Percentiles rank a stretch among this genome's conserved stretches.
phyloP scores from a whole-genome alignment of 2,113 vertebrate genomes.

The Psophia crepitans region DNA sequence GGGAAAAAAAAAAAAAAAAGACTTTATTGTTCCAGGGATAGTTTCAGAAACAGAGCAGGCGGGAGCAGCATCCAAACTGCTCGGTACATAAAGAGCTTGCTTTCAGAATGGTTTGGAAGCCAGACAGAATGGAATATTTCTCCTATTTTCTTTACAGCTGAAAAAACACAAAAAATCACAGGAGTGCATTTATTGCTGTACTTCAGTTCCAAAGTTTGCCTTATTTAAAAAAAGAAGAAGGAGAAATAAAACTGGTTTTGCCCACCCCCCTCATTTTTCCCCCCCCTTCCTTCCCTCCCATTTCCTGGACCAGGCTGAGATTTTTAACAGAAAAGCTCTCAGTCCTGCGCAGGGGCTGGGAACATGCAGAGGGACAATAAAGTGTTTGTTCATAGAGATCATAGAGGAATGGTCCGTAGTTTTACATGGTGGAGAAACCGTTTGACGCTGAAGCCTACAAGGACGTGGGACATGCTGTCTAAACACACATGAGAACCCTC shows the following conservation, averaged over 20 bases:
- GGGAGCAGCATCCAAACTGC: conserved; percentile 12
- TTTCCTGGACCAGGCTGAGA: conserved; percentile 49
- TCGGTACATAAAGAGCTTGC: conserved; percentile 54
- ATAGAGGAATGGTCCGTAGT: background rate
- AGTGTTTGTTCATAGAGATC: conserved; percentile 41
- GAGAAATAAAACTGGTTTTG: conserved; percentile 57
- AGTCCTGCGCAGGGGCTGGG: conserved; percentile 19
- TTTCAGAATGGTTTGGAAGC: conserved; percentile 67
- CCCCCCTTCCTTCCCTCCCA: background rate
- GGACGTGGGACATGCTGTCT: background rate
- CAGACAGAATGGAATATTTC: conserved; percentile 74
- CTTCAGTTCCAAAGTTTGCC: conserved; percentile 69
- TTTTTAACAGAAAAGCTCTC: conserved; percentile 33
- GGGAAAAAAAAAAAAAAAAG: conserved; percentile 2
- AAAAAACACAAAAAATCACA: conserved; percentile 74
- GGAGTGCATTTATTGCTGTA: conserved; percentile 57
- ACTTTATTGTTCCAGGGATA: conserved; percentile 24
- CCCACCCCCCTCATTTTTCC: background rate
- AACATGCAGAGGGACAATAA: conserved; percentile 37
- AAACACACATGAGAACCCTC: background rate
- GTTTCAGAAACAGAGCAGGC: conserved; percentile 21
- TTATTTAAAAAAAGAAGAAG: conserved; percentile 16
- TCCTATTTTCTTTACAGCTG: conserved; percentile 77
- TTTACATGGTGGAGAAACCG: background rate
- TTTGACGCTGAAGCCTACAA: background rate